Evolutionary conservation across 2,113 vertebrate species (phyloP).

Genomic region (Manacus vitellinus): DNA sequence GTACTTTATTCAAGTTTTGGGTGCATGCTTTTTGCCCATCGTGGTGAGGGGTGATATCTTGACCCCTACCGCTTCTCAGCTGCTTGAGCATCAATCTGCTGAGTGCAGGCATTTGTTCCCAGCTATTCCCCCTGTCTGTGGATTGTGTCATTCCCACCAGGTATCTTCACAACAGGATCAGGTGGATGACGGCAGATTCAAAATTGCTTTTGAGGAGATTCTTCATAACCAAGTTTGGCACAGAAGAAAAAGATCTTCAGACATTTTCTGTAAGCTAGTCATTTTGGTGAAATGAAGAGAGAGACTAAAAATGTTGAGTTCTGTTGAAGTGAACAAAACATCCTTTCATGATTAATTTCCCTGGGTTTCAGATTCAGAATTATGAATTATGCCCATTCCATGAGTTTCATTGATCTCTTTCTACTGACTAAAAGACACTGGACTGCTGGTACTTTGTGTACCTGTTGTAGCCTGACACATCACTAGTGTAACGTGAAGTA

Average conservation of each 20-base stretch:
- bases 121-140: accelerated
- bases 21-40: background rate
- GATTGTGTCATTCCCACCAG: background rate
- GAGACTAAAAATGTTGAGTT: background rate
- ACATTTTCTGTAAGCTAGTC: background rate
- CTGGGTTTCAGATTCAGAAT: background rate
- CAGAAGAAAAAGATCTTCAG: background rate
- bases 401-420: background rate
- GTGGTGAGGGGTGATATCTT: background rate
- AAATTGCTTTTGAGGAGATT: background rate
- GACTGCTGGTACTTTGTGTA: background rate
- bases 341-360: background rate
- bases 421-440: background rate
- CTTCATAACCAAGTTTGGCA: background rate
- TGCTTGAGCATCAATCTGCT: background rate
- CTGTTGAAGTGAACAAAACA: background rate
- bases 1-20: background rate
- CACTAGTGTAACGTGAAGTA: background rate
- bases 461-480: background rate
- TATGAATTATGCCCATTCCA: background rate
- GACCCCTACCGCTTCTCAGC: background rate
- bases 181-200: background rate
- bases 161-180: background rate
- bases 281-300: background rate
- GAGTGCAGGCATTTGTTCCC: background rate